phyloP scores from a whole-genome alignment of 35 echinoderm and acorn worm genomes.

The Chiridota heheva region DNA sequence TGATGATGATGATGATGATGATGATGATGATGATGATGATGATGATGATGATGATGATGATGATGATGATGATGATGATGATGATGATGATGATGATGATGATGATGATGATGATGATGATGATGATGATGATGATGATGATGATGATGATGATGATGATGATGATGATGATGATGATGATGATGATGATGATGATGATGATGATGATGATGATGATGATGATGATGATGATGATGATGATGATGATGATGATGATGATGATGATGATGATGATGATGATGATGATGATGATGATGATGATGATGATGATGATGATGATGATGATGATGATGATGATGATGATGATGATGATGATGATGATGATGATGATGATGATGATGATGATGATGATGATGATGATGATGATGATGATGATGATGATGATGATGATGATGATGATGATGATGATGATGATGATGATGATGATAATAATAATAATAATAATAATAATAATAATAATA shows the following conservation, averaged over 20 bases:
- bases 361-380: slow-evolving; percentile 6
- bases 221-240: slow-evolving; percentile 6
- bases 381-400: slow-evolving; percentile 6
- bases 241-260: slow-evolving; percentile 6
- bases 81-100: slow-evolving; percentile 6
- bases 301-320: slow-evolving; percentile 6
- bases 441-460: slow-evolving; percentile 6
- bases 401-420: slow-evolving; percentile 6
- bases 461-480: too few species aligned
- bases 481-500: too few species aligned
- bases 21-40: slow-evolving; percentile 6
- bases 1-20: slow-evolving; percentile 6
- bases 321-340: slow-evolving; percentile 6
- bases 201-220: slow-evolving; percentile 6
- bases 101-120: slow-evolving; percentile 6
- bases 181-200: slow-evolving; percentile 6
- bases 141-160: slow-evolving; percentile 6
- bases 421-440: slow-evolving; percentile 6
- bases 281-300: slow-evolving; percentile 6
- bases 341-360: slow-evolving; percentile 6
- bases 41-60: slow-evolving; percentile 6
- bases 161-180: slow-evolving; percentile 6
- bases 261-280: slow-evolving; percentile 6
- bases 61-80: slow-evolving; percentile 6
- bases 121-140: slow-evolving; percentile 6